Conservation (phyloP, 2,888 invertebrate genomes). For the Lasioglossum villosulum region DNA sequence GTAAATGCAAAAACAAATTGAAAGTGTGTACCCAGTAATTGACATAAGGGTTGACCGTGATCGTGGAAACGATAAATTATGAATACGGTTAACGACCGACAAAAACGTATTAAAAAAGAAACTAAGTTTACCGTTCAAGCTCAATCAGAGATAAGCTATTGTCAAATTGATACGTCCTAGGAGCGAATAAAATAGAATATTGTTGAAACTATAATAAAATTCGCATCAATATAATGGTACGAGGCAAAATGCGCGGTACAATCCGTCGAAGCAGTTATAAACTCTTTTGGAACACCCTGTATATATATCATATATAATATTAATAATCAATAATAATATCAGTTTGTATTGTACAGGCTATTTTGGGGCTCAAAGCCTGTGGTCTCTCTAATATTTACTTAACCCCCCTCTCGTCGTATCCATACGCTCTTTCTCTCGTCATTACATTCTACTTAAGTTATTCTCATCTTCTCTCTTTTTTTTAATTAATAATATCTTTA, state of each 20-base stretch:
- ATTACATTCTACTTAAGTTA: slow-evolving; percentile 73
- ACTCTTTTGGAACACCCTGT: slow-evolving; percentile 83
- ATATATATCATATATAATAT: slow-evolving; percentile 72
- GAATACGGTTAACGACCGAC: background rate
- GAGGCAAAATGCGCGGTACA: slow-evolving; percentile 67
- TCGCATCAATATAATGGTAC: background rate
- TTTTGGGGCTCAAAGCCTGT: slow-evolving; percentile 75
- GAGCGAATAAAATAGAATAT: background rate
- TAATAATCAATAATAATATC: slow-evolving; percentile 84
- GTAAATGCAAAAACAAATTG: background rate
- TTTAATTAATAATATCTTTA: slow-evolving; percentile 66
- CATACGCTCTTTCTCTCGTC: slow-evolving; percentile 66
- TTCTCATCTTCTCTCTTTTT: slow-evolving; percentile 39
- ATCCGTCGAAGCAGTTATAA: slow-evolving; percentile 78
- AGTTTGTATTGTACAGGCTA: slow-evolving; percentile 83
- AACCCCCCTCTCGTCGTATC: slow-evolving; percentile 62
- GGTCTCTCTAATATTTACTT: slow-evolving; percentile 75
- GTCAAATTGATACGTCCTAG: slow-evolving; percentile 9
- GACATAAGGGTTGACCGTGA: background rate
- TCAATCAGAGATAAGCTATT: slow-evolving; percentile 25
- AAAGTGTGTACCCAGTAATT: background rate
- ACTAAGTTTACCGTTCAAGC: background rate
- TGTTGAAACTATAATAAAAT: background rate
- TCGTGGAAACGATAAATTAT: background rate
- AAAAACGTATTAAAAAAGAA: background rate